These are phyloP conservation scores for Polydrusus tereticollis DNA, from an alignment of 2,888 invertebrate genomes.

Conservation along the genomic window DNA sequence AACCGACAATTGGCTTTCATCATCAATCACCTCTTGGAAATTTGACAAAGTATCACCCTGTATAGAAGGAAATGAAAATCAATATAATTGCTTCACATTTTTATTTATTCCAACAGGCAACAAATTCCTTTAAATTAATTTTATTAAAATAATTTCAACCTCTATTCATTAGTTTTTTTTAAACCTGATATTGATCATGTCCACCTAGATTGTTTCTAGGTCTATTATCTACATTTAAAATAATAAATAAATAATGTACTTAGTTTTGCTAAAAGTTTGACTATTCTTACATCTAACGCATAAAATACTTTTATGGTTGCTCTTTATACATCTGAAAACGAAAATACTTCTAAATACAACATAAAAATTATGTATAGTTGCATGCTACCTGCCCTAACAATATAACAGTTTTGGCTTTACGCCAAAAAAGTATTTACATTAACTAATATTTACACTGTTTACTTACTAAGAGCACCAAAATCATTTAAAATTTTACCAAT, in stretches of 20 bases:
- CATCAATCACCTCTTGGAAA: no score
- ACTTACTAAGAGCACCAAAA: slow-evolving; percentile 11
- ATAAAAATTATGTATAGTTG: background rate
- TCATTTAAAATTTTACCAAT: background rate
- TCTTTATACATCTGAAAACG: background rate
- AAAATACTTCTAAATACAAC: background rate
- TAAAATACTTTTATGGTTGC: slow-evolving; percentile 12
- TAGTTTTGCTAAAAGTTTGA: background rate
- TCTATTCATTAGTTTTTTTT: background rate
- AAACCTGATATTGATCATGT: background rate
- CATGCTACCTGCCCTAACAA: background rate
- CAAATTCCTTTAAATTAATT: slow-evolving; percentile 8
- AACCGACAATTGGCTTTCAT: no score
- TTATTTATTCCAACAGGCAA: slow-evolving; percentile 18
- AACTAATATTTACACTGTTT: slow-evolving; percentile 4
- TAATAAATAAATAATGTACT: slow-evolving; percentile 3
- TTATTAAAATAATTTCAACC: slow-evolving; percentile 8
- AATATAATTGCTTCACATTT: background rate
- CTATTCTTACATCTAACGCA: slow-evolving; percentile 9
- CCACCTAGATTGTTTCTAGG: background rate
- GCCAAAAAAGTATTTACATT: background rate
- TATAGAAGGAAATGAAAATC: background rate
- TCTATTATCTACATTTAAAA: slow-evolving; percentile 1
- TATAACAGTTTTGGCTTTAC: background rate
- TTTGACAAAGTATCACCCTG: no score